Base-by-base conservation (phyloP, 2,797 vertebrate genomes). In the Sebastes glaucus region DNA sequence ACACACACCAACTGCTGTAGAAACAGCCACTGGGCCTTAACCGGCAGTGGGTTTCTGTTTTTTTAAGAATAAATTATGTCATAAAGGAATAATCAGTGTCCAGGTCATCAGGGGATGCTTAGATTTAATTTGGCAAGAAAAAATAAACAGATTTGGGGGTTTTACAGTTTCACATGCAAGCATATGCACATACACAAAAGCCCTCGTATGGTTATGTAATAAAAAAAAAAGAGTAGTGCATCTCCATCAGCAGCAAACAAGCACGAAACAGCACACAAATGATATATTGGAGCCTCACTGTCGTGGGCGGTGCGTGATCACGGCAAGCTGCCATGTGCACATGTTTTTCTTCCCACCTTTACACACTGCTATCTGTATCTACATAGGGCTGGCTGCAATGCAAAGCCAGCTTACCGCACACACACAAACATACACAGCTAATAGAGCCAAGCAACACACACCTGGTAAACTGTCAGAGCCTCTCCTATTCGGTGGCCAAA, bases 321-420 rank as follows among this genome's bases (percentile, higher is more conserved):
- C 83, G 88, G 90, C 94, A 93, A 85, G 91, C 86, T 87, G 90
- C 87, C 90, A 88, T 89, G 85, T 89, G 90, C 90, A 90, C 93
- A 92, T 89, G 88, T 90, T 93, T 92, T 90, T 90, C 82, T 80
- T 84, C 86, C 90, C 87, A 88, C 88, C 84, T 89, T 92, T 87
- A 91, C 74, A 82, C 84, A 80, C 67, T 62, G 67, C 85, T 91
- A 79, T 88, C 71, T 87, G 89, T 87, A 83, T 88, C 82, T 79
- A 85, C 87, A 92, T 71, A 71, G 80, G 80, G 65, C 62, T 78
- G 74, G 59, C 80, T 79, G 82, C 82, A 69, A 79, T 38, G 80
- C 75, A 86, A 85, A 87, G 75, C 74, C 74, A 76, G 85, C 59
- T 79, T 74, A 86, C 60, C 57, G 57, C 73, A 60, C 53, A 33